A percentile compares a stretch with the other conserved stretches of the same genome.
phyloP scores from a whole-genome alignment of 2,888 invertebrate genomes.

The Branchipolynoe longqiensis region DNA sequence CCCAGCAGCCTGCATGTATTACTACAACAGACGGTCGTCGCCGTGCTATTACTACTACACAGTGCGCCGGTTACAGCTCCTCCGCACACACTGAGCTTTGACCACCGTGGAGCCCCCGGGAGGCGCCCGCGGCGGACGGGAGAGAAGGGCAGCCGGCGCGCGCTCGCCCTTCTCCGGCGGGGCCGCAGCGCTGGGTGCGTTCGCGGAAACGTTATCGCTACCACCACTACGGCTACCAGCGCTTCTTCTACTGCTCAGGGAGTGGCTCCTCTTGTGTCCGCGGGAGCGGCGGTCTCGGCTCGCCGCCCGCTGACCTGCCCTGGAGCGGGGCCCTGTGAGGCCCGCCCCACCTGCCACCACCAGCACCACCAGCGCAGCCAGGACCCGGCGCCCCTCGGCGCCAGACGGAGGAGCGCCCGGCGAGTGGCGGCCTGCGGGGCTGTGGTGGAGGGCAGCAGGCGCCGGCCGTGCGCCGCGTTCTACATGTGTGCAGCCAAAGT shows the following conservation, averaged over 20 bases:
- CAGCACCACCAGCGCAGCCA: background rate
- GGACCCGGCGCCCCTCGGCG: background rate
- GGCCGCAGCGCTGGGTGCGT: background rate
- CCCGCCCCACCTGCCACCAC: background rate
- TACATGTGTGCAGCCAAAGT: slow-evolving; percentile 57
- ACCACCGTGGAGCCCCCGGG: background rate
- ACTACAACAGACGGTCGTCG: too few relatives aligned
- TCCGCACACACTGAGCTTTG: too few relatives aligned
- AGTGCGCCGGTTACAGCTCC: too few relatives aligned
- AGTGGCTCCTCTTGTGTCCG: too few relatives aligned
- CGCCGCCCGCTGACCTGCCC: background rate
- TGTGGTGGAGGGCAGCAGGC: background rate
- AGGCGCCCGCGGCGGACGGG: background rate
- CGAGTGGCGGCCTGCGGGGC: background rate
- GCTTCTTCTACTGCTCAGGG: too few relatives aligned
- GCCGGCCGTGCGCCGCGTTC: background rate
- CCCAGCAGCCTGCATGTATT: too few relatives aligned
- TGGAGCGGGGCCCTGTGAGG: background rate
- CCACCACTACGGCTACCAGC: background rate
- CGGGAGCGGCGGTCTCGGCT: background rate
- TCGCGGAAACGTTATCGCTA: background rate
- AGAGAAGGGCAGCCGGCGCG: background rate
- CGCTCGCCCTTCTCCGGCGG: background rate
- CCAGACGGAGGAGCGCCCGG: background rate
- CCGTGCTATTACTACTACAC: too few relatives aligned